phyloP scores from a whole-genome alignment of 2,888 invertebrate species.

The Caradrina clavipalpis region DNA sequence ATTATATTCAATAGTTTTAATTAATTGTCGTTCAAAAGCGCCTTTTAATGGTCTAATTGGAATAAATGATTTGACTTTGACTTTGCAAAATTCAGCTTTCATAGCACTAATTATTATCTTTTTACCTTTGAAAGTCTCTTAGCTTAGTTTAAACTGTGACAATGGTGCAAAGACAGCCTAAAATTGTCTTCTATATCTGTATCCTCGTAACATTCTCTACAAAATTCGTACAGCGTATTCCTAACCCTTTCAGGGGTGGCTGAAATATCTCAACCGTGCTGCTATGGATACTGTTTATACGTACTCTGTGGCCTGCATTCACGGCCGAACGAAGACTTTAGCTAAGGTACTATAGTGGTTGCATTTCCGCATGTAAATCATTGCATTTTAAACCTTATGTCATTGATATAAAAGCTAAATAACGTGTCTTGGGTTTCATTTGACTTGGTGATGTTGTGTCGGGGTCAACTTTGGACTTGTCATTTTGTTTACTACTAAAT shows the following conservation, averaged over 20 bases:
- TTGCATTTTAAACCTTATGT: slow-evolving; percentile 21
- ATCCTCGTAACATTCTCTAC: neutral
- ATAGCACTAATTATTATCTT: no score
- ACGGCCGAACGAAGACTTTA: slow-evolving; percentile 9
- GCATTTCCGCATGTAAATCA: neutral
- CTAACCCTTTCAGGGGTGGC: neutral
- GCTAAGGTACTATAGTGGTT: neutral
- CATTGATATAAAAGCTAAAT: neutral
- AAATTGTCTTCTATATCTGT: neutral
- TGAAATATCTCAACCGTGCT: slow-evolving; percentile 20
- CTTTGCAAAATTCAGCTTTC: no score
- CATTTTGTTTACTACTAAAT: slow-evolving; percentile 20
- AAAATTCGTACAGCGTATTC: neutral
- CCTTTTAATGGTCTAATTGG: no score
- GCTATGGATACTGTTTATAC: slow-evolving; percentile 21
- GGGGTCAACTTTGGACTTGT: slow-evolving; percentile 1
- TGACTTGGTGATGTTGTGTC: neutral
- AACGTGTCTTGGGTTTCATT: neutral
- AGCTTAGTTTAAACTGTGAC: no score
- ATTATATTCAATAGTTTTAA: no score
- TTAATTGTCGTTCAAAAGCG: no score
- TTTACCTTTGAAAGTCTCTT: no score
- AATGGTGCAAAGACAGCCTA: neutral
- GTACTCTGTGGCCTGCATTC: slow-evolving; percentile 29
- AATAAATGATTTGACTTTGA: no score